Conservation (phyloP, 2,113 vertebrate species). For the Tragelaphus buxtoni region DNA sequence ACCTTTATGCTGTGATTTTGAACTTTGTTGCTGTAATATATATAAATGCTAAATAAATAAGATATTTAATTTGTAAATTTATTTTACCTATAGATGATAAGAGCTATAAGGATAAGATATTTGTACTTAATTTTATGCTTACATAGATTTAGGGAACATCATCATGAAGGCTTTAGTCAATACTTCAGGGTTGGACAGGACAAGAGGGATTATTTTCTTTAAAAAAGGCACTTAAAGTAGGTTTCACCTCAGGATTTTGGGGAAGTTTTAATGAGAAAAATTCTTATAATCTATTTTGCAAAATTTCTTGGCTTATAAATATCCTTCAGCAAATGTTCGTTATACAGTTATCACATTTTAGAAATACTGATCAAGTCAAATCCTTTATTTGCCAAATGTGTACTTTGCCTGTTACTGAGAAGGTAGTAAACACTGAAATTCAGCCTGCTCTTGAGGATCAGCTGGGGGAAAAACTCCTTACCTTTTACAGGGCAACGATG, state of each 20-base stretch:
- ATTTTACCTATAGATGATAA: background rate
- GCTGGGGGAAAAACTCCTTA: background rate
- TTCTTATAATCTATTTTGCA: background rate
- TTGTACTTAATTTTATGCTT: background rate
- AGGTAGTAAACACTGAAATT: background rate
- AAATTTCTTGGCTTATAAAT: background rate
- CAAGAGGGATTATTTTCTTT: background rate
- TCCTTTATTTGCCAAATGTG: background rate
- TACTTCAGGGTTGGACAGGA: background rate
- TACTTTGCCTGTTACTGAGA: background rate
- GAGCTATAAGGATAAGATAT: background rate
- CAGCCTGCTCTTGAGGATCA: background rate
- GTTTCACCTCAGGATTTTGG: background rate
- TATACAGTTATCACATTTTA: background rate
- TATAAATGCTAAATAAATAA: background rate
- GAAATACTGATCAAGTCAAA: background rate
- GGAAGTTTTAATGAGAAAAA: conserved; percentile 26
- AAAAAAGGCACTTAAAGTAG: background rate
- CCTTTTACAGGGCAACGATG: background rate
- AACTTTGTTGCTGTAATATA: background rate
- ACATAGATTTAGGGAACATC: background rate
- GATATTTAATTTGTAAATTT: background rate
- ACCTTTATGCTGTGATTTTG: background rate
- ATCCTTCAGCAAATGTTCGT: background rate
- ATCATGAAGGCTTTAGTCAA: background rate